Evolutionary conservation across 2,797 vertebrate species (phyloP), one percentile per base, ranked within the genome.

Genomic region (Phaenicophaeus curvirostris): DNA sequence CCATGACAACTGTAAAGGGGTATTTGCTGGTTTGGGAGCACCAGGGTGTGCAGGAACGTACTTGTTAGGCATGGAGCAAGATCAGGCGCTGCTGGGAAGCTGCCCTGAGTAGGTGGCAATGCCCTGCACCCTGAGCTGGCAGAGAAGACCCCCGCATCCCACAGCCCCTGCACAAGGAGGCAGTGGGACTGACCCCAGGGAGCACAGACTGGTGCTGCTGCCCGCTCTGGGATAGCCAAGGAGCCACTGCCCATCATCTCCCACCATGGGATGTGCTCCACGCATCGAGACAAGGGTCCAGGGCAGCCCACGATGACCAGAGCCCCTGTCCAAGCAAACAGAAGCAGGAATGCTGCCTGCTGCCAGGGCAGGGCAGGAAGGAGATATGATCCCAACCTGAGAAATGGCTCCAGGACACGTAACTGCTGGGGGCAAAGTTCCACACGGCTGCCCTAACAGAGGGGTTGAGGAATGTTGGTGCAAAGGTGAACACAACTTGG

Each of bases 401-500:
- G 63, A 1, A 1, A 14, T 0, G 1, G 39, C 51, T 54, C 15
- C 1, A 1, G 55, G 25, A 11, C 1, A 0, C 0, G 1, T 1
- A 13, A 50, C 31, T 31, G 25, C 33, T 19, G 31, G 7, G 5
- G 5, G 10, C 39, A 5, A 16, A 2, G 0, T 37, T 54, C 42
- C 3, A 3, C 37, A 13, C 27, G 1, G 2, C 67, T 44, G 54
- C 19, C 54, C 74, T 13, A 2, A n/a, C 42, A 35, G 41, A 33
- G 19, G 37, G 33, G 14, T 25, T 17, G 25, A 39, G 50, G 11
- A 20, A 9, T 3, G 7, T 0, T 1, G 1, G 33, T 13, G 41
- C 57, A 30, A 8, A 19, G 30, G 21, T 25, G 1, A 65, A 14
- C 0, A 0, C 48, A 18, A 67, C 48, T 5, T 1, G 13, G 66